phyloP scores from a whole-genome alignment of 1,140 invertebrate genomes.

The Pissodes strobi region DNA sequence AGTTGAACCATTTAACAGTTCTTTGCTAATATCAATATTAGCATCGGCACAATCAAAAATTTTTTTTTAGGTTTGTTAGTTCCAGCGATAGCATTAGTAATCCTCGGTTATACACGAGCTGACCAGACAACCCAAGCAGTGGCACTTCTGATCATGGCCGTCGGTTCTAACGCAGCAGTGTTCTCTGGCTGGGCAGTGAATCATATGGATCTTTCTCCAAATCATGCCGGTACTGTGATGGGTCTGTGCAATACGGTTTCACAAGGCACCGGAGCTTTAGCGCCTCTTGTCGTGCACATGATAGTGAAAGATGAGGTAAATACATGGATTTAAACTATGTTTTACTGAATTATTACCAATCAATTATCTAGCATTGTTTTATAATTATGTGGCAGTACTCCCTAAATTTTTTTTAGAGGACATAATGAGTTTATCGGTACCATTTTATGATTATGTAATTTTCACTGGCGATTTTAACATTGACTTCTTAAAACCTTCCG shows the following conservation, averaged over 20 bases:
- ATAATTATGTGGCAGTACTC: too few species aligned
- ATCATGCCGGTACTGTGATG: slow-evolving; percentile 72
- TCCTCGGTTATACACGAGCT: slow-evolving; percentile 62
- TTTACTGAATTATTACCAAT: too few species aligned
- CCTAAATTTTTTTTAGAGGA: too few species aligned
- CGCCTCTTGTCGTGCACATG: slow-evolving; percentile 67
- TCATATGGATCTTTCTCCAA: slow-evolving; percentile 73
- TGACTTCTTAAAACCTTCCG: too few species aligned
- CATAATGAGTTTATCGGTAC: too few species aligned
- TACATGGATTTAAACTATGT: too few species aligned
- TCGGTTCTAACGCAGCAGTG: slow-evolving; percentile 73
- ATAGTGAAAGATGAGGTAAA: slow-evolving; percentile 66
- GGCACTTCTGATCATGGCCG: slow-evolving; percentile 67
- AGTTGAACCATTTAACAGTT: too few species aligned
- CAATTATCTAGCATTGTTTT: too few species aligned
- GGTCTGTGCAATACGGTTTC: slow-evolving; percentile 75
- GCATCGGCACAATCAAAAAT: too few species aligned
- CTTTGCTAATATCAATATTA: too few species aligned
- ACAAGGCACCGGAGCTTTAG: slow-evolving; percentile 70
- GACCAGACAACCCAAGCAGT: slow-evolving; percentile 60
- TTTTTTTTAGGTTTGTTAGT: slow-evolving; percentile 59
- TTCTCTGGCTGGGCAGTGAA: slow-evolving; percentile 71
- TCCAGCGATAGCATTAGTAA: slow-evolving; percentile 65
- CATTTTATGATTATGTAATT: too few species aligned
- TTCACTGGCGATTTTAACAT: too few species aligned